Conservation (phyloP, 2,113 vertebrate species). For the Sisor rabdophorus region DNA sequence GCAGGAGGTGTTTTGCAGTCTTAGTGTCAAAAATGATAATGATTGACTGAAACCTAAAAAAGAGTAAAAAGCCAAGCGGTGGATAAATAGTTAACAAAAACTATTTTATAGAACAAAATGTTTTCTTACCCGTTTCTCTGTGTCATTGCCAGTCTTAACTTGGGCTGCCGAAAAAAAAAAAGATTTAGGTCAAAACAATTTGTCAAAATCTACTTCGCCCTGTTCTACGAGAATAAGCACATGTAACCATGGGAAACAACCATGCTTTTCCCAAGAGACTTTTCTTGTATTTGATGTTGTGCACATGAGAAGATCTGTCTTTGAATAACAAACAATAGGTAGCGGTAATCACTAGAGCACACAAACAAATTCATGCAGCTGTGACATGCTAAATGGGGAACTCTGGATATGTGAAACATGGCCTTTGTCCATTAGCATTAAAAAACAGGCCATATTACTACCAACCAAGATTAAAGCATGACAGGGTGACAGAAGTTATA, state of each 20-base stretch:
- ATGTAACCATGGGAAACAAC: slow-evolving; percentile 4
- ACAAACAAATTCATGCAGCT: slow-evolving; percentile 58
- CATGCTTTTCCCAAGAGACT: not conserved
- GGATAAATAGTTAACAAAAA: not conserved
- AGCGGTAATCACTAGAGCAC: slow-evolving; percentile 33
- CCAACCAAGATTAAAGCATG: slow-evolving; percentile 27
- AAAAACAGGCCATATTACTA: slow-evolving; percentile 53
- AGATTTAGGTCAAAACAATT: slow-evolving; percentile 17
- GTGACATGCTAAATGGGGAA: slow-evolving; percentile 46
- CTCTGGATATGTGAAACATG: slow-evolving; percentile 41
- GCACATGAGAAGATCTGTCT: slow-evolving; percentile 6
- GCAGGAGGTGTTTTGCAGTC: slow-evolving; percentile 77
- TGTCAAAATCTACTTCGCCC: not conserved
- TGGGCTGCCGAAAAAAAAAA: slow-evolving; percentile 56
- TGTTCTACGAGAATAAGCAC: slow-evolving; percentile 1
- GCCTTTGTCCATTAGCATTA: slow-evolving; percentile 32
- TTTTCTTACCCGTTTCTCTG: slow-evolving; percentile 68
- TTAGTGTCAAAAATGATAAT: slow-evolving; percentile 66
- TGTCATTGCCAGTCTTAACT: slow-evolving; percentile 55
- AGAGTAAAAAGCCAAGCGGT: slow-evolving; percentile 53
- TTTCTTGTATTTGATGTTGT: not conserved
- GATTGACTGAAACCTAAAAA: slow-evolving; percentile 50
- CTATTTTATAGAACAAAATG: not conserved
- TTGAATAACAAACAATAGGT: not conserved
- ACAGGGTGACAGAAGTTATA: slow-evolving; percentile 43